Base-by-base conservation (phyloP, 2,113 vertebrate species). In the Peromyscus maniculatus region DNA sequence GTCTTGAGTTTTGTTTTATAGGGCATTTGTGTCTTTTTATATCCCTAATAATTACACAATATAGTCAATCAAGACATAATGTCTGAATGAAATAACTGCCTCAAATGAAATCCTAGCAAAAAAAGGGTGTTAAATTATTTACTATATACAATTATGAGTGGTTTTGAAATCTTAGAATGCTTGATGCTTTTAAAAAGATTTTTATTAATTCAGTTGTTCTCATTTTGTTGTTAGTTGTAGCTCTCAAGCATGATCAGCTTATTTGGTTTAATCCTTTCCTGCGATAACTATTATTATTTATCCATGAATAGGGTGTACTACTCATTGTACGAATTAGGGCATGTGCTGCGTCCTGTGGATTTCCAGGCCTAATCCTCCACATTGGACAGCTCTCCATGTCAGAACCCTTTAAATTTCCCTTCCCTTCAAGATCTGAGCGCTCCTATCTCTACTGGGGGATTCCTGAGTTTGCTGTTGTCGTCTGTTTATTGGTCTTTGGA, bases 171-270 rank as follows among this genome's bases (percentile, higher is more conserved):
- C 19, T 16, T 3, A 31, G 69, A 94, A 92, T 46, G 69, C 8
- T 55, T 64, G 59, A 49, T 49, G n/a, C 26, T 78, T 91, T 49
- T 19, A 49, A 43, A 84, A 67, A 26, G 36, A 31, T 16, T 86
- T 91, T 88, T 19, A 4, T 78, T 22, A 83, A 92, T 93, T 92
- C n/a, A 90, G 31, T 59, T 72, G 4, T 97, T 33, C 13, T 77
- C 24, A 55, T 91, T 93, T 33, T 78, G 59, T 93, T 91, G 57
- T 80, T 93, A 80, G 49, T 24, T 94, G 36, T 66, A 72, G 78
- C 10, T 75, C 26, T 64, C 22, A 66, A 33, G 4, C 12, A 93
- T 62, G 59, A 72, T 77, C 57, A 86, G n/a, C 21, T 78, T 17
- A 77, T 39, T 84, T 79, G 4, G 78, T n/a, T 91, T 92, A 92